These are phyloP conservation scores for Leptura quadrifasciata DNA, from an alignment of 2,888 invertebrate species.

Conservation along the genomic window DNA sequence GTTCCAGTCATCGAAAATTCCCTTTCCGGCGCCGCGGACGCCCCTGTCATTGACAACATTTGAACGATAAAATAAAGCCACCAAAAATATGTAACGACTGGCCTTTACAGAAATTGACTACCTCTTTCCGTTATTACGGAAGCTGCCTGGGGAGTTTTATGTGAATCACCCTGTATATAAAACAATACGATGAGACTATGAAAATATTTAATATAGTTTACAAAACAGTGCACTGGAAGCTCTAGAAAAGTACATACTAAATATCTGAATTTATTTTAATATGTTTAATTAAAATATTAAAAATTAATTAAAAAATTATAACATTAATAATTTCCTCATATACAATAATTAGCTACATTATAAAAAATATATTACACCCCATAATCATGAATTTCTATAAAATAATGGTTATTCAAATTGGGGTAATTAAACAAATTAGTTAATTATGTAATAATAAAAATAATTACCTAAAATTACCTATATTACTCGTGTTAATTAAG, in stretches of 20 bases:
- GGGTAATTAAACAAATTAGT: slow-evolving; percentile 32
- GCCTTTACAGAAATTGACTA: no score
- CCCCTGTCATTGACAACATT: no score
- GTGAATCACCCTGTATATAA: no score
- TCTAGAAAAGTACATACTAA: not conserved
- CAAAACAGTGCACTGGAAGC: no score
- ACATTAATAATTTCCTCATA: slow-evolving; percentile 25
- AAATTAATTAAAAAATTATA: slow-evolving; percentile 27
- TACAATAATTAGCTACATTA: slow-evolving; percentile 12
- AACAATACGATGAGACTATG: no score
- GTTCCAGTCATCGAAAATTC: no score
- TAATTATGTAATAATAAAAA: slow-evolving; percentile 45
- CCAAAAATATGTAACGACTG: no score
- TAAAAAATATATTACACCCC: slow-evolving; percentile 31
- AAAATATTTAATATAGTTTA: no score
- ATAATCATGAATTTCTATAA: slow-evolving; percentile 25
- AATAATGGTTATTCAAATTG: slow-evolving; percentile 23
- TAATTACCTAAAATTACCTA: slow-evolving; percentile 42
- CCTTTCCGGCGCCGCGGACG: no score
- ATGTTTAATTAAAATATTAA: not conserved
- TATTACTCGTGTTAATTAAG: slow-evolving; percentile 44
- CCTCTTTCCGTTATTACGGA: no score
- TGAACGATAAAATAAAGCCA: no score
- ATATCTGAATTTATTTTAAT: slow-evolving; percentile 4
- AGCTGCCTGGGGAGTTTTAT: no score